phyloP scores from a whole-genome alignment of 2,113 vertebrate genomes.

The Phylloscopus trochilus region DNA sequence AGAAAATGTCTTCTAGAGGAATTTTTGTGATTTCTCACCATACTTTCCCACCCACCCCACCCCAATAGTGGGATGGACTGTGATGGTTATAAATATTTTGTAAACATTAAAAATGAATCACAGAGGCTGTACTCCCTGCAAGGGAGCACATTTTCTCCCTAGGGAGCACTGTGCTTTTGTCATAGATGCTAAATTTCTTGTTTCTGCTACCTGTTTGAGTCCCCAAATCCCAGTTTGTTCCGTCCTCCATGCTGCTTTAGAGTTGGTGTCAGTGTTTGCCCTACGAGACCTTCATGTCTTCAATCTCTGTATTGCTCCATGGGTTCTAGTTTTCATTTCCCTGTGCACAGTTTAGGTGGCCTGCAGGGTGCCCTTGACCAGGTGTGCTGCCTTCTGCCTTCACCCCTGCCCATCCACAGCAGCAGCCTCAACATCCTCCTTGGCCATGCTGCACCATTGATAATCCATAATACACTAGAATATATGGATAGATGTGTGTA shows the following conservation, averaged over 20 bases:
- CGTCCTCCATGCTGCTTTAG: not conserved
- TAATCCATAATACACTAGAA: not conserved
- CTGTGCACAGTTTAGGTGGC: not conserved
- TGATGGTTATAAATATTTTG: not conserved
- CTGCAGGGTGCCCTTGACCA: accelerated
- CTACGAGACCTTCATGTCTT: not conserved
- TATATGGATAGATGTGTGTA: not conserved
- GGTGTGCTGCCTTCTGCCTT: not conserved
- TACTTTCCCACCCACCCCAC: not conserved
- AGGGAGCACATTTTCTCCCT: not conserved
- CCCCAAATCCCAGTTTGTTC: not conserved
- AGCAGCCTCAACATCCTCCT: not conserved
- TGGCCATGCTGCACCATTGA: accelerated
- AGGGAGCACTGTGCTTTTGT: not conserved
- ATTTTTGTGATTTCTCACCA: not conserved
- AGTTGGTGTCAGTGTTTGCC: not conserved
- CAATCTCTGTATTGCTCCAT: not conserved
- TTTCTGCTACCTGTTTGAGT: not conserved
- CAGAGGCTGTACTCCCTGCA: not conserved
- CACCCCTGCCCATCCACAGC: not conserved
- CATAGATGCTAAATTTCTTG: not conserved
- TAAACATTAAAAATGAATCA: not conserved
- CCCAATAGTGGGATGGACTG: no score
- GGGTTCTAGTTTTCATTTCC: not conserved
- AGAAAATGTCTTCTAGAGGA: not conserved